These are phyloP conservation scores for Synanthedon vespiformis DNA, from an alignment of 2,888 invertebrate genomes.

Conservation along the genomic window DNA sequence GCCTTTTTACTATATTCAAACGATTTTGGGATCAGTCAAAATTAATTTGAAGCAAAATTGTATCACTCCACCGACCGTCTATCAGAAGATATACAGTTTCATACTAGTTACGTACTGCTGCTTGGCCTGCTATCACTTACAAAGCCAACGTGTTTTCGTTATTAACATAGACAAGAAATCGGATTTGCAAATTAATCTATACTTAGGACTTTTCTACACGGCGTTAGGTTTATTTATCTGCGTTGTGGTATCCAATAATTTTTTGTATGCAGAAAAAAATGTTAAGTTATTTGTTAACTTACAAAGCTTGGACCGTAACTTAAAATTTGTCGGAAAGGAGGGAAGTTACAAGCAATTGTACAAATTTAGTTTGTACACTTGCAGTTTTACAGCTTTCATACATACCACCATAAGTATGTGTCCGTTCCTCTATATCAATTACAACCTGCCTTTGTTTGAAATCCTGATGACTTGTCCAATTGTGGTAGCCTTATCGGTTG, in stretches of 20 bases:
- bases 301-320: background rate
- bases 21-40: background rate
- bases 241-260: constrained; percentile 3
- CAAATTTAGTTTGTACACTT: background rate
- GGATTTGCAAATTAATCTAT: background rate
- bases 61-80: background rate
- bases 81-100: constrained; percentile 3
- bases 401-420: background rate
- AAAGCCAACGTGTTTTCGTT: background rate
- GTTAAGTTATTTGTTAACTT: background rate
- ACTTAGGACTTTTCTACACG: background rate
- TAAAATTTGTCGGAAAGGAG: constrained; percentile 1
- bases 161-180: background rate
- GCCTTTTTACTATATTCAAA: background rate
- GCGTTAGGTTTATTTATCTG: background rate
- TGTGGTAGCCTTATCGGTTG: background rate
- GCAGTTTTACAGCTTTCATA: background rate
- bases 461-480: background rate
- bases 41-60: background rate
- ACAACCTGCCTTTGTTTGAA: background rate
- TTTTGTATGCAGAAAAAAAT: background rate
- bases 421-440: background rate
- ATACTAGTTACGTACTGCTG: background rate
- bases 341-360: background rate
- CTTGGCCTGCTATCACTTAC: background rate